Conservation (phyloP, 1,140 invertebrate species). For the Oscheius sp. region DNA sequence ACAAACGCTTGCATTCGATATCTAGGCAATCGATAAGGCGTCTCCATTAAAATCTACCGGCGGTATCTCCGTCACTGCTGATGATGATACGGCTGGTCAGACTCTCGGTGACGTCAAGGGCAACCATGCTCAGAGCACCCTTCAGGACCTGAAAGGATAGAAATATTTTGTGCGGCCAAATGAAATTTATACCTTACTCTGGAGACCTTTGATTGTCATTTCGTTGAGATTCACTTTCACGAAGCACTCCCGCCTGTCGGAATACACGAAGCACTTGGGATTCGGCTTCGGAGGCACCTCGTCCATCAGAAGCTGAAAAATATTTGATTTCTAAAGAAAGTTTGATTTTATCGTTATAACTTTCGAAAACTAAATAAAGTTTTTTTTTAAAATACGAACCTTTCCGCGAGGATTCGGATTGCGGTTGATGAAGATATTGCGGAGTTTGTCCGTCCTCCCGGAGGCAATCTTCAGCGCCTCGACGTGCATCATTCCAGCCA, state of each 20-base stretch:
- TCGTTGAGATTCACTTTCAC: constrained; percentile 74
- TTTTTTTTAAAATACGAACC: not conserved
- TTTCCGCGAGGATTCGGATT: constrained; percentile 65
- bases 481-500: constrained; percentile 87
- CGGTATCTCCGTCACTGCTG: constrained; percentile 28
- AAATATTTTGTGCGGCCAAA: too few relatives aligned
- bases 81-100: constrained; percentile 66
- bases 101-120: constrained; percentile 85
- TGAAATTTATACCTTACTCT: too few relatives aligned
- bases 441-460: constrained; percentile 58
- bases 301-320: constrained; percentile 61
- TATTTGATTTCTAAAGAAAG: too few relatives aligned
- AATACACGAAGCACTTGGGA: constrained; percentile 76
- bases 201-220: constrained; percentile 79
- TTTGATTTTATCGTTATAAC: too few relatives aligned
- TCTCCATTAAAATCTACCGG: too few relatives aligned
- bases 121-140: constrained; percentile 81
- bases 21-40: not conserved
- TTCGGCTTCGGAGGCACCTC: constrained; percentile 66
- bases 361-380: not conserved
- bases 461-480: constrained; percentile 78
- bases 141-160: too few relatives aligned
- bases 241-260: constrained; percentile 74
- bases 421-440: constrained; percentile 65
- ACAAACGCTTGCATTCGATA: constrained; percentile 24